Base-by-base conservation (phyloP, 2,888 invertebrate genomes). In the Caenorhabditis sp. region DNA sequence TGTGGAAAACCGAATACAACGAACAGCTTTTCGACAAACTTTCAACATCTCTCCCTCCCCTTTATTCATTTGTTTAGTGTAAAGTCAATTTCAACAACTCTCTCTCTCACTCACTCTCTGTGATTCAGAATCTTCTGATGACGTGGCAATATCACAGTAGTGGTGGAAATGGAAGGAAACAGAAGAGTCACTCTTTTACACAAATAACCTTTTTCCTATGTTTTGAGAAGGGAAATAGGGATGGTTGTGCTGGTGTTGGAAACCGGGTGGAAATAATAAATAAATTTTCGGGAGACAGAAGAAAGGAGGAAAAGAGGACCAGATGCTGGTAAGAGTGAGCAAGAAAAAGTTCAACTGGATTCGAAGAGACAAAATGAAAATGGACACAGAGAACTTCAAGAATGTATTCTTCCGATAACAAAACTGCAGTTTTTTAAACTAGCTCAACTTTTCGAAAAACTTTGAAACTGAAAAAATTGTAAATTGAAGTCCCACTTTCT, bases 71-170 rank as follows among this genome's bases (percentile, higher is more conserved):
- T 58, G 19, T 35, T 31, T 28, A 22, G 35, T 31, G 14, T n/a
- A 54, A 26, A 54, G 58, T 35, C 12, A 61, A 16, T 41, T 26
- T 12, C n/a, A 35, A 47, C 24, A 16, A 63, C 19, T 59, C 10
- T 2, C 28, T 59, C 22, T 59, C 35, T 59, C 10, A 0, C 28
- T 59, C 22, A 35, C 35, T 59, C 10, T 51, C 5, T 56, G 41
- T 63, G 63, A 63, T n/a, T 63, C 63, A 63, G 12, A 44, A n/a
- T 44, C n/a, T n/a, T 14, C 16, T 47, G 47, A 63, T 63, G 63
- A 63, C 63, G 63, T 63, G 63, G 63, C 44, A 44, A 47, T 24
- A 63, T 38, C 26, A 63, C 63, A 63, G 44, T 44, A 61, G 22
- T 59, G 2, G 28, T 28, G 8, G 35, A 3, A 16, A n/a, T 24